Base-by-base conservation (phyloP, 1,140 invertebrate species). In the Lanistes nyassanus region DNA sequence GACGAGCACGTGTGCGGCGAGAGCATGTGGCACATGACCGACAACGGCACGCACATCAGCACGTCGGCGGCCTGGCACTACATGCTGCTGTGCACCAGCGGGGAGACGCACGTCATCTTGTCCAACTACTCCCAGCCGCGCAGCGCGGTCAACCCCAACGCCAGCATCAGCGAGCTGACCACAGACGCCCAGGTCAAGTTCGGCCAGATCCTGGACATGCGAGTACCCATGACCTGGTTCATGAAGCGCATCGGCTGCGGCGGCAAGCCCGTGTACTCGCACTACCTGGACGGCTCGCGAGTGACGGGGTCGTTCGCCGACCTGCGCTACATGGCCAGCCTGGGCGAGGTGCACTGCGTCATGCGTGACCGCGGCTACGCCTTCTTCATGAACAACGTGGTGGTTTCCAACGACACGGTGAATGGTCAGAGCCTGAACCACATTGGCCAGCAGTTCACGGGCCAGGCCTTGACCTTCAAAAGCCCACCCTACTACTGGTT, bases 361-460 rank as follows among this genome's bases (percentile, higher is more conserved):
- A 78, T 78, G 76, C 55, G 76, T 13, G 76, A 78, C 60, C 55
- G 76, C 11, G 76, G 76, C 53, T 78, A 78, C 67, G 37, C 76
- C 42, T 75, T 78, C 60, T 58, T 31, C 56, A 78, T 78, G 76
- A 74, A 78, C 72, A 78, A 74, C 68, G 36, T 71, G 9, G 31
- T 71, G 42, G 37, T 71, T 0, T 16, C n/a, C 42, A 36, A 21
- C 3, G 11, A 26, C 21, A 67, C 74, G 56, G 47, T 78, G 66
- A 78, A 69, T 58, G 76, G 71, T 0, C 76, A 78, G 68, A 78
- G 76, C 67, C 47, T 78, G 64, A 71, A n/a, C 16, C 76, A 78
- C 68, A 31, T 75, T 6, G 62, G 76, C 34, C 76, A 78, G 67
- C 42, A 42, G 53, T 75, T 65, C 65, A 55, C 67, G n/a, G 21